phyloP scores from a whole-genome alignment of 2,113 vertebrate genomes.

The Aptenodytes patagonicus region DNA sequence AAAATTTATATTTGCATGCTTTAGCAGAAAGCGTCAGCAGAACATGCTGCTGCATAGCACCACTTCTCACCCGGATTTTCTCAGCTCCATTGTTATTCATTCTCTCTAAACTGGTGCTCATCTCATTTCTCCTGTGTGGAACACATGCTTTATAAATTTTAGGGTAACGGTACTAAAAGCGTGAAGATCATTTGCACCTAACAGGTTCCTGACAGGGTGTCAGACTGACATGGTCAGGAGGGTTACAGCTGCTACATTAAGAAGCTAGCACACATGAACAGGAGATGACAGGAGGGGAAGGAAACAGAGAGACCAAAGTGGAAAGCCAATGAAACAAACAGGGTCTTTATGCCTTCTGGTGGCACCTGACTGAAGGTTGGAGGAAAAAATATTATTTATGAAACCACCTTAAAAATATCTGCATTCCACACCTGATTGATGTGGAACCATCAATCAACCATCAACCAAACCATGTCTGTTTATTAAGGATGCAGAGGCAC shows the following conservation, averaged over 20 bases:
- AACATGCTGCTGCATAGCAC: neutral
- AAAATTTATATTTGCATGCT: neutral
- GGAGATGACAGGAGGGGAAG: neutral
- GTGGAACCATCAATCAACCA: neutral
- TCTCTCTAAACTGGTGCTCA: neutral
- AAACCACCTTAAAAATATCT: neutral
- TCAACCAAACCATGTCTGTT: neutral
- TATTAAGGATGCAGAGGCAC: neutral
- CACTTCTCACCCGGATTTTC: neutral
- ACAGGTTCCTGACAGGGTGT: neutral
- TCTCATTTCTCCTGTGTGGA: neutral
- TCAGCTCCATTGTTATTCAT: neutral
- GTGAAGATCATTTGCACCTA: neutral
- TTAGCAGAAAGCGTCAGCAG: neutral
- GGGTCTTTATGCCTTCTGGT: neutral
- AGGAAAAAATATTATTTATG: neutral
- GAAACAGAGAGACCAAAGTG: neutral
- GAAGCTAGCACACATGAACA: neutral
- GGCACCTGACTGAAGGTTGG: neutral
- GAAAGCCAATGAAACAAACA: neutral
- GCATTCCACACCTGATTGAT: neutral
- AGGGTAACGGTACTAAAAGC: neutral
- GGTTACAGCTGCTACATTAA: neutral
- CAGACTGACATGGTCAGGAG: neutral
- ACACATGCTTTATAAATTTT: neutral